A percentile compares a stretch with the other conserved stretches of the same genome.
Evolutionary conservation across 2,888 invertebrate species (phyloP).

Genomic region (Diadegma fenestrale): DNA sequence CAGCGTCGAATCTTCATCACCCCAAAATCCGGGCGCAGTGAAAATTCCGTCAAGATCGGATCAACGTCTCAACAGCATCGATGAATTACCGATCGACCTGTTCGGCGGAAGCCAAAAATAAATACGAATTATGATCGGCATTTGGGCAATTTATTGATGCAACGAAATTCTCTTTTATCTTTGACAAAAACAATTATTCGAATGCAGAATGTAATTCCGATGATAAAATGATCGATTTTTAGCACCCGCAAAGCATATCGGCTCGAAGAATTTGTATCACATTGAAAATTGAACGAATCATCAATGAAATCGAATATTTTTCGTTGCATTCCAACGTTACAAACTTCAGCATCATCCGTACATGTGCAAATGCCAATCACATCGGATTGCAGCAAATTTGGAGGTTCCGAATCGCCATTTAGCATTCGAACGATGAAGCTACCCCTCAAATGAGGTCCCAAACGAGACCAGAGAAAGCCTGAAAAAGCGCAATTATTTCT

Average conservation of each 20-base stretch:
- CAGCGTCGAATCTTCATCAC: neutral
- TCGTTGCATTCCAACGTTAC: too few relatives aligned
- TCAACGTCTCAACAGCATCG: conserved; percentile 6
- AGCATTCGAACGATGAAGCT: neutral
- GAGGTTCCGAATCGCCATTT: neutral
- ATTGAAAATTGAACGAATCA: too few relatives aligned
- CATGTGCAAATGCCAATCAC: neutral
- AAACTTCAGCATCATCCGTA: too few relatives aligned
- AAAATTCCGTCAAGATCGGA: conserved; percentile 13
- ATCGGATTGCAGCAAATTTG: neutral
- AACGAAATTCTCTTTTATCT: too few relatives aligned
- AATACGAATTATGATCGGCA: neutral
- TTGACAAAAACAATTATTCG: too few relatives aligned
- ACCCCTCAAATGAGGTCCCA: neutral
- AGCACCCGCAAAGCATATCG: too few relatives aligned
- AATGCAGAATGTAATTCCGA: too few relatives aligned
- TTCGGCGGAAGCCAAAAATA: neutral
- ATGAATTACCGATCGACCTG: conserved; percentile 8
- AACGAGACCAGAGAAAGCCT: neutral
- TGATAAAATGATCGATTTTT: too few relatives aligned
- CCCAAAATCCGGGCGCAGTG: conserved; percentile 7
- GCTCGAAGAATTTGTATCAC: too few relatives aligned
- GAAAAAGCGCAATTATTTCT: neutral
- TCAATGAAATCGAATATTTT: too few relatives aligned
- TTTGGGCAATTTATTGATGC: too few relatives aligned